Evolutionary conservation across 2,888 invertebrate genomes (phyloP).

Genomic region (Schizotus pectinicornis): DNA sequence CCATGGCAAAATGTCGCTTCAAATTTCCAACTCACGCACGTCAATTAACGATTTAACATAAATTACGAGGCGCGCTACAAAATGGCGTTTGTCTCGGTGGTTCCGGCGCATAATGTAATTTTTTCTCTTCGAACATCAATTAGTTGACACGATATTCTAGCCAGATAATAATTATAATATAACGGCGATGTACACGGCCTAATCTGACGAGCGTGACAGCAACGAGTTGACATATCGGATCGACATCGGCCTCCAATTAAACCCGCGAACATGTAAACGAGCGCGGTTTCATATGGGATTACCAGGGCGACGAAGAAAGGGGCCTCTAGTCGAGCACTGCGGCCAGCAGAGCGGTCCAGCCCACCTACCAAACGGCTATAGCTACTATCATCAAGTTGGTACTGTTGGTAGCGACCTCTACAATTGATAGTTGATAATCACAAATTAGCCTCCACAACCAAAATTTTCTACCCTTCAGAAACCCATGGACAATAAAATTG

Average conservation of each 20-base stretch:
- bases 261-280: slow-evolving; percentile 26
- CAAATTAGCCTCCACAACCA: too few relatives aligned
- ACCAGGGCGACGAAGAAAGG: slow-evolving; percentile 8
- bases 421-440: too few relatives aligned
- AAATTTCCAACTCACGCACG: background rate
- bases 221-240: slow-evolving; percentile 34
- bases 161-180: slow-evolving; percentile 37
- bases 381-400: too few relatives aligned
- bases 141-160: slow-evolving; percentile 44
- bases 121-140: slow-evolving; percentile 32
- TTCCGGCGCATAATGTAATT: slow-evolving; percentile 4
- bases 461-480: too few relatives aligned
- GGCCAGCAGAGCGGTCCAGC: background rate
- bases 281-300: slow-evolving; percentile 23
- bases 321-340: background rate
- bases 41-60: slow-evolving; percentile 18
- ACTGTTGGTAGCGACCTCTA: too few relatives aligned
- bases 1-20: background rate
- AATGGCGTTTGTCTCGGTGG: slow-evolving; percentile 9
- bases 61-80: slow-evolving; percentile 21
- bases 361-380: too few relatives aligned
- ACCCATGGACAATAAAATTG: too few relatives aligned
- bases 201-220: slow-evolving; percentile 36
- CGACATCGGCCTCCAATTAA: slow-evolving; percentile 38
- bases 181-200: slow-evolving; percentile 30